Evolutionary conservation across 2,113 vertebrate genomes (phyloP).

Genomic region (Sapajus apella): DNA sequence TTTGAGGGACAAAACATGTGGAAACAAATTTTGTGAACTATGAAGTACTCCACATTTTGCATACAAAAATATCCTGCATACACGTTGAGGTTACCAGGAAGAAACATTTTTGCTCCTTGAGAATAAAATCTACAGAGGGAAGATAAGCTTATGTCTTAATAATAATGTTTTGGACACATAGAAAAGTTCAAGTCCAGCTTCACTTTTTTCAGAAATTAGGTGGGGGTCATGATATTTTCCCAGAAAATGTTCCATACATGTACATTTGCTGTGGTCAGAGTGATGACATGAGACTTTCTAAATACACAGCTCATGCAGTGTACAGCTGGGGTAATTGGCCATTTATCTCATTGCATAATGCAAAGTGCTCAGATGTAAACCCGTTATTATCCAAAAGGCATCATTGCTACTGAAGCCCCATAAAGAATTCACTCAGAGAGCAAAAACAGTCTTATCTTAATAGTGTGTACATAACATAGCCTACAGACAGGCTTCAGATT

Average conservation of each 20-base stretch:
- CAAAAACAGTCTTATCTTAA: background rate
- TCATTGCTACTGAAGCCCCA: conserved; percentile 32
- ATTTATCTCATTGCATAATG: conserved; percentile 2
- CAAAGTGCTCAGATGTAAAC: conserved; percentile 10
- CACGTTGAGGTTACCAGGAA: background rate
- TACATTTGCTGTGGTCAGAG: background rate
- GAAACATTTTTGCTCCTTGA: background rate
- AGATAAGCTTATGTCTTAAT: background rate
- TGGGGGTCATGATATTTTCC: too few species aligned
- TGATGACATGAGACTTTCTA: background rate
- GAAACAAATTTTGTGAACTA: background rate
- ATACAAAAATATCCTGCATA: background rate
- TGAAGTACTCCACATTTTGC: too few species aligned
- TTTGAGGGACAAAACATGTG: background rate
- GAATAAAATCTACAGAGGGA: background rate
- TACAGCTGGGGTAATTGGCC: conserved; percentile 39
- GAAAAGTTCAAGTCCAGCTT: background rate
- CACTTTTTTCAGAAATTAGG: background rate
- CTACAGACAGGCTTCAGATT: background rate
- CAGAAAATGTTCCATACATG: background rate
- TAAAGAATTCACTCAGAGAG: conserved; percentile 15
- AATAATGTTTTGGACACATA: background rate
- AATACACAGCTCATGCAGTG: conserved; percentile 1
- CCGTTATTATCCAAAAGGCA: background rate
- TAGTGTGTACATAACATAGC: background rate